Percentiles rank a stretch among this genome's conserved stretches.
These are phyloP conservation scores for Polia nebulosa DNA, from an alignment of 2,888 invertebrate species.

Conservation along the genomic window DNA sequence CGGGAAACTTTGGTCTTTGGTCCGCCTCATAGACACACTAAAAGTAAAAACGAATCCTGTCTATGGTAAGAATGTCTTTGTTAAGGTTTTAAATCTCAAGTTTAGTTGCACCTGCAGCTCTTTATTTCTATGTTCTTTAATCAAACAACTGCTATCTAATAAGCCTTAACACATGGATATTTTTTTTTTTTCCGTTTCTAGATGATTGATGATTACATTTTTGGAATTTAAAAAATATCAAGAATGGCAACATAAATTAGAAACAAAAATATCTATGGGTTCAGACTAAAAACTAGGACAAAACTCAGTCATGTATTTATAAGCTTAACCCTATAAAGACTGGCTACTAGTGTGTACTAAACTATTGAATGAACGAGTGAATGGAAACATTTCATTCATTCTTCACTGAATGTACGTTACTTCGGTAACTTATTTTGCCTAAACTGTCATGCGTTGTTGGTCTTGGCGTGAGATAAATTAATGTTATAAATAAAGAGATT, in stretches of 20 bases:
- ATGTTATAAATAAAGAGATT: constrained; percentile 1
- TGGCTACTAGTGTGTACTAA: constrained; percentile 61
- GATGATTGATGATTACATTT: neutral
- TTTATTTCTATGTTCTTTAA: constrained; percentile 5
- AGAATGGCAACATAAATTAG: constrained; percentile 5
- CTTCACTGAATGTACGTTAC: constrained; percentile 22
- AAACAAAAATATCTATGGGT: constrained; percentile 23
- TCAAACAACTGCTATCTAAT: constrained; percentile 33
- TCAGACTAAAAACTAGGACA: constrained; percentile 40
- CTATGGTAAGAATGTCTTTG: neutral
- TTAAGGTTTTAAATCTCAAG: neutral
- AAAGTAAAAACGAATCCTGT: no score
- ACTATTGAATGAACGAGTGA: constrained; percentile 46
- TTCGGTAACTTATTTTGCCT: constrained; percentile 25
- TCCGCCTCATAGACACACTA: no score
- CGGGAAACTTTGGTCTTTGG: no score
- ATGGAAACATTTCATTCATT: constrained; percentile 26
- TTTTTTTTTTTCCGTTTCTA: constrained; percentile 1
- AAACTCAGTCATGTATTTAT: constrained; percentile 62
- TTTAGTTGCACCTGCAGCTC: neutral
- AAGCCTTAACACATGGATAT: constrained; percentile 16
- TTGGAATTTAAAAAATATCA: constrained; percentile 7
- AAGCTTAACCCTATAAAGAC: constrained; percentile 68
- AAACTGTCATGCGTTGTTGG: constrained; percentile 23
- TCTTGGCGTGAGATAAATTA: constrained; percentile 41